A percentile compares a stretch with the other conserved stretches of the same genome.
Conservation (phyloP, 1,140 invertebrate genomes). For the Euglossa dilemma region DNA sequence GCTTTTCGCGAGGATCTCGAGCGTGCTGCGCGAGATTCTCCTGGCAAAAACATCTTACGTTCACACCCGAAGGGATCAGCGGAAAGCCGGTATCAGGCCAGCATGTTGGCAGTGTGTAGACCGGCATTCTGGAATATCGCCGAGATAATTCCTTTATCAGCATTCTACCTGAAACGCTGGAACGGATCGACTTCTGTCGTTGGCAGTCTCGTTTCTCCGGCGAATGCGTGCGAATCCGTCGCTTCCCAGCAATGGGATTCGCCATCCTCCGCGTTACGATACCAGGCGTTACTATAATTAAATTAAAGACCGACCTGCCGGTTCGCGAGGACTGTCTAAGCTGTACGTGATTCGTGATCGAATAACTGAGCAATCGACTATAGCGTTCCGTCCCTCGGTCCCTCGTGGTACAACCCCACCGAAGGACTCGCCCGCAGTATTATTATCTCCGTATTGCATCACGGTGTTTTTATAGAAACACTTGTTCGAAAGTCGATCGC, state of each 20-base stretch:
- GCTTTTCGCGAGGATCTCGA: not conserved
- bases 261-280: too few relatives aligned
- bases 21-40: not conserved
- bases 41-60: constrained; percentile 1
- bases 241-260: not conserved
- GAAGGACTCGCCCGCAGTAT: not conserved
- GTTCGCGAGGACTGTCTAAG: not conserved
- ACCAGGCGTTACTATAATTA: constrained; percentile 26
- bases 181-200: constrained; percentile 29
- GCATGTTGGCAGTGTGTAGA: not conserved
- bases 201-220: not conserved
- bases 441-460: constrained; percentile 7
- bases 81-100: not conserved
- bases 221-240: not conserved
- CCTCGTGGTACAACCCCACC: not conserved
- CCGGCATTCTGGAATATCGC: constrained; percentile 1
- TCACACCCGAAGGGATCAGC: not conserved
- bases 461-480: not conserved
- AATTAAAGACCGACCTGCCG: not conserved
- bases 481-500: not conserved
- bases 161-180: constrained; percentile 16
- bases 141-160: constrained; percentile 46
- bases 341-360: not conserved
- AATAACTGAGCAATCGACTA: not conserved
- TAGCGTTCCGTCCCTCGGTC: not conserved